Percentiles rank a stretch among this genome's conserved stretches.
phyloP scores from a whole-genome alignment of 2,888 invertebrate genomes.

The Meloe dianella region DNA sequence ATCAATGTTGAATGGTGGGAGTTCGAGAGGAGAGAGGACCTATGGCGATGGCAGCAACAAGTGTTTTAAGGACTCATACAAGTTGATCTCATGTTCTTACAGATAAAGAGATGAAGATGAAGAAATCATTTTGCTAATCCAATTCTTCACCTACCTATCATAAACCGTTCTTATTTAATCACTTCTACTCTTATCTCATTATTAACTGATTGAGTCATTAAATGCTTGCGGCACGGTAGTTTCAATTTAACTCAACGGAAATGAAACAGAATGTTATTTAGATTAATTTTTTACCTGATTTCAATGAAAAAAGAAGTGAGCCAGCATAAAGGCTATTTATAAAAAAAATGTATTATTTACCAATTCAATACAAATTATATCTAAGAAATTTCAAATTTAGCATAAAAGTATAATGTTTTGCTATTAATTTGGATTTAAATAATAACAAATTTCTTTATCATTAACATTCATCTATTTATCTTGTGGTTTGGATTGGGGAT shows the following conservation, averaged over 20 bases:
- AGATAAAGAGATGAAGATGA: conserved; percentile 7
- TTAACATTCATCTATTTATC: conserved; percentile 35
- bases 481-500: conserved; percentile 36
- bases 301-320: no score
- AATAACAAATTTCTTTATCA: conserved; percentile 7
- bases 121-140: conserved; percentile 35
- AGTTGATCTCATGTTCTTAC: not conserved
- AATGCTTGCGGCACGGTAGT: conserved; percentile 21
- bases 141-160: conserved; percentile 32
- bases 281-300: no score
- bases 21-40: conserved; percentile 34
- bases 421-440: not conserved
- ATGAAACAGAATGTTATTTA: not conserved
- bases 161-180: not conserved
- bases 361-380: no score
- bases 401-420: not conserved
- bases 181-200: not conserved
- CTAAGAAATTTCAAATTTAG: not conserved
- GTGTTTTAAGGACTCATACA: conserved; percentile 45
- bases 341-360: no score
- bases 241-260: conserved; percentile 34
- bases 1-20: conserved; percentile 51
- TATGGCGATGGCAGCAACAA: conserved; percentile 54
- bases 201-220: conserved; percentile 16
- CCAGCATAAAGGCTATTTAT: no score